phyloP scores from a whole-genome alignment of 2,797 vertebrate species.

The Kryptolebias ocellatus region DNA sequence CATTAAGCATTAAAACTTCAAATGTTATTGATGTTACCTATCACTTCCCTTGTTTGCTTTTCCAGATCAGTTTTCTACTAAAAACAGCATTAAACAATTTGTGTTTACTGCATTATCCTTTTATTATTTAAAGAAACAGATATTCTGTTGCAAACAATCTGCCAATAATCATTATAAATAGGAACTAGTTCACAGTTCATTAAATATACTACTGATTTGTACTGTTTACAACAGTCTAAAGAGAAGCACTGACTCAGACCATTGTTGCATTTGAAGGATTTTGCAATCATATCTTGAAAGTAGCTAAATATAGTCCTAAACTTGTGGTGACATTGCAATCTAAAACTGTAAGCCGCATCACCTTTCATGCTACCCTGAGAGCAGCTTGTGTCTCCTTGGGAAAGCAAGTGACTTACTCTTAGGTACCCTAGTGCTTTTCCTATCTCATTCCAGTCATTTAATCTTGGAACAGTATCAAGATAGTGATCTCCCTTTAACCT shows the following conservation, averaged over 20 bases:
- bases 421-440: conserved; percentile 50
- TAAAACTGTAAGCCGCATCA: conserved; percentile 38
- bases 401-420: conserved; percentile 50
- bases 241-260: neutral
- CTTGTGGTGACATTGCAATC: conserved; percentile 33
- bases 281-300: conserved; percentile 11
- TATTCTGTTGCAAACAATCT: no score
- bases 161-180: no score
- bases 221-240: neutral
- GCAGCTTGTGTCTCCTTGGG: conserved; percentile 55
- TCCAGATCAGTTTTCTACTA: no score
- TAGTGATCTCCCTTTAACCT: conserved; percentile 75
- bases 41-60: no score
- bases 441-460: conserved; percentile 73
- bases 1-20: no score
- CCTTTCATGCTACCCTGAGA: conserved; percentile 46
- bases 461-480: conserved; percentile 80
- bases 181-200: no score
- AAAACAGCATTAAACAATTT: no score
- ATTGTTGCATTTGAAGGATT: conserved; percentile 9
- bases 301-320: conserved; percentile 43
- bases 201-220: no score
- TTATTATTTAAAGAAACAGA: no score
- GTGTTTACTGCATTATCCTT: no score
- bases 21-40: no score